phyloP scores from a whole-genome alignment of 2,113 vertebrate genomes.

The Arvicanthis niloticus region DNA sequence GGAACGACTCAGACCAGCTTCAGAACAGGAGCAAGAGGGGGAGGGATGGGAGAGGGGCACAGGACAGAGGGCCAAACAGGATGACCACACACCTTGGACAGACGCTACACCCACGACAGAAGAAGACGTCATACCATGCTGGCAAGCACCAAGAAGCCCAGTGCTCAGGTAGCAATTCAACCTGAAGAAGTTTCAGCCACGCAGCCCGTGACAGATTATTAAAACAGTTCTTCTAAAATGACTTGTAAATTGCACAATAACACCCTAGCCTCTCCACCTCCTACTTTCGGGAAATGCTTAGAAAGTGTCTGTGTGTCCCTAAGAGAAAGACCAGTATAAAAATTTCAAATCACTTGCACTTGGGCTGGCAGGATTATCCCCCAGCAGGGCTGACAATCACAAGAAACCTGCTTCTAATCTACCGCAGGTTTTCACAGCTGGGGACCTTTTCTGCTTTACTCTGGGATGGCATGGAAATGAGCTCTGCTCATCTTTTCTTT shows the following conservation, averaged over 20 bases:
- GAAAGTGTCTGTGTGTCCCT: background rate
- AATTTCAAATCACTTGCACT: conserved; percentile 53
- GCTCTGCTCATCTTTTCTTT: background rate
- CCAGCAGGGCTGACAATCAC: conserved; percentile 61
- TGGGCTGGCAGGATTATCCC: conserved; percentile 44
- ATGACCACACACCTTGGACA: too few species aligned
- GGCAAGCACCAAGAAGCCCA: background rate
- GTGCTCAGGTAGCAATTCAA: background rate
- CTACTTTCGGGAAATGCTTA: background rate
- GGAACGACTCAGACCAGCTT: background rate
- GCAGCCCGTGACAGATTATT: background rate
- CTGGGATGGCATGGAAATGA: conserved; percentile 46
- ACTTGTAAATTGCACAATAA: conserved; percentile 64
- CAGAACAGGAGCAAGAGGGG: background rate
- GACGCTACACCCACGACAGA: too few species aligned
- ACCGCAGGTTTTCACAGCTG: conserved; percentile 47
- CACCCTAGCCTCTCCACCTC: conserved; percentile 28
- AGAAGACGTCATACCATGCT: background rate
- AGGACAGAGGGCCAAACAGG: too few species aligned
- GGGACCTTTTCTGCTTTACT: conserved; percentile 52
- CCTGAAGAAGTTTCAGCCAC: background rate
- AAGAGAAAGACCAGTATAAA: conserved; percentile 35
- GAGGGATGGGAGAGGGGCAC: too few species aligned
- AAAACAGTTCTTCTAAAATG: conserved; percentile 35
- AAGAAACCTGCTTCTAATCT: conserved; percentile 47